Evolutionary conservation across 2,888 invertebrate species (phyloP).

Genomic region (Meloe dianella): DNA sequence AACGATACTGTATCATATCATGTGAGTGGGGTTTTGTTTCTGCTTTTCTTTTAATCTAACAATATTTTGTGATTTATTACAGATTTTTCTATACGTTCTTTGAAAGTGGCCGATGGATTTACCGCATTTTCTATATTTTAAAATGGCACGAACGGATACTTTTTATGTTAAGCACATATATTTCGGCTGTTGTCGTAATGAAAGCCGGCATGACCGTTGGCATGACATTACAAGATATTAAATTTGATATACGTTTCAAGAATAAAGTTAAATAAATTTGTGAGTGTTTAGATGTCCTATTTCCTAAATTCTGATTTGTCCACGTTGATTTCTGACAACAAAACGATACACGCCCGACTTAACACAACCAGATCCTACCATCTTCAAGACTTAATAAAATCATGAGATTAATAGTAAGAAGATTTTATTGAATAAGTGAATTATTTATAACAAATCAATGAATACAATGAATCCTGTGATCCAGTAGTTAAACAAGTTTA

Average conservation of each 20-base stretch:
- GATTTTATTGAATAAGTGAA: constrained; percentile 12
- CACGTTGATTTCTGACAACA: no score
- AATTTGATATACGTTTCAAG: background rate
- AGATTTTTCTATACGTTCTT: constrained; percentile 11
- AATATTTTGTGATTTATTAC: background rate
- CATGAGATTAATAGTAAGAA: background rate
- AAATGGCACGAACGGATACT: constrained; percentile 3
- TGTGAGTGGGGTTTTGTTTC: background rate
- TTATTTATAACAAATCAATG: constrained; percentile 9
- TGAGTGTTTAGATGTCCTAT: no score
- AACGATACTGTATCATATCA: background rate
- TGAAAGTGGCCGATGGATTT: constrained; percentile 1
- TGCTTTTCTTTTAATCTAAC: no score
- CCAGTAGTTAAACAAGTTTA: background rate
- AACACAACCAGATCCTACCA: background rate
- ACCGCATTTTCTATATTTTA: background rate
- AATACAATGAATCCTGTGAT: constrained; percentile 12
- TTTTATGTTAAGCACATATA: background rate
- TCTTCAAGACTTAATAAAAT: background rate
- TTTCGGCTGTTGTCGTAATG: background rate
- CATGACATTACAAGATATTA: background rate
- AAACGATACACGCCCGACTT: no score
- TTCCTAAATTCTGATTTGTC: no score
- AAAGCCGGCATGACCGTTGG: background rate
- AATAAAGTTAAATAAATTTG: constrained; percentile 6